These are phyloP conservation scores for Aphidius gifuensis DNA, from an alignment of 1,140 invertebrate genomes.

Conservation along the genomic window DNA sequence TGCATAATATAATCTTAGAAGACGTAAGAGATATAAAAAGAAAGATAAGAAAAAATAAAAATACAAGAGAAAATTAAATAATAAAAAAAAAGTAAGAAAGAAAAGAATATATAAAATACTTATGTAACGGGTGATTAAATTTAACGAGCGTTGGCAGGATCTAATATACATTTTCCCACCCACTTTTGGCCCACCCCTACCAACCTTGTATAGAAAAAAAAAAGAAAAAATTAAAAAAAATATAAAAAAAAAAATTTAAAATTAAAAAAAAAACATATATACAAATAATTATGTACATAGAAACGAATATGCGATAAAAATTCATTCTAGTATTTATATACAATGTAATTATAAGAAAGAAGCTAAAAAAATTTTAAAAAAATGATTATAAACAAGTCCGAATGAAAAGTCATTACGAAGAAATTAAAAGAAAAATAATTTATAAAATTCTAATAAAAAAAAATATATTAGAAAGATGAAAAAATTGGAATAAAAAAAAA, in stretches of 20 bases:
- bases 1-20: constrained; percentile 38
- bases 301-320: constrained; percentile 25
- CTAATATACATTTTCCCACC: constrained; percentile 32
- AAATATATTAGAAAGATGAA: too few species aligned
- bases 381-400: neutral
- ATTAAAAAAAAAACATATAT: constrained; percentile 12
- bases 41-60: constrained; percentile 7
- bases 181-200: constrained; percentile 17
- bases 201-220: constrained; percentile 33
- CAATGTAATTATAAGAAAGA: constrained; percentile 27
- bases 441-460: too few species aligned
- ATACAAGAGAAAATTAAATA: constrained; percentile 9
- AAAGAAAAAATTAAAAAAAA: constrained; percentile 22
- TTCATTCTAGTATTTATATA: constrained; percentile 32
- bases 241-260: too few species aligned
- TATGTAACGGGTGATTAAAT: constrained; percentile 38
- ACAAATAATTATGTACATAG: constrained; percentile 37
- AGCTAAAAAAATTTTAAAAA: constrained; percentile 7
- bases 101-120: constrained; percentile 36
- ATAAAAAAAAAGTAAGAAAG: constrained; percentile 24
- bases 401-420: too few species aligned
- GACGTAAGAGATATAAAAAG: constrained; percentile 21
- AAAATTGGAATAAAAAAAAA: neutral
- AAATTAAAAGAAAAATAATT: too few species aligned
- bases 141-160: constrained; percentile 40